phyloP scores from a whole-genome alignment of 2,113 vertebrate species.

The Lota lota region DNA sequence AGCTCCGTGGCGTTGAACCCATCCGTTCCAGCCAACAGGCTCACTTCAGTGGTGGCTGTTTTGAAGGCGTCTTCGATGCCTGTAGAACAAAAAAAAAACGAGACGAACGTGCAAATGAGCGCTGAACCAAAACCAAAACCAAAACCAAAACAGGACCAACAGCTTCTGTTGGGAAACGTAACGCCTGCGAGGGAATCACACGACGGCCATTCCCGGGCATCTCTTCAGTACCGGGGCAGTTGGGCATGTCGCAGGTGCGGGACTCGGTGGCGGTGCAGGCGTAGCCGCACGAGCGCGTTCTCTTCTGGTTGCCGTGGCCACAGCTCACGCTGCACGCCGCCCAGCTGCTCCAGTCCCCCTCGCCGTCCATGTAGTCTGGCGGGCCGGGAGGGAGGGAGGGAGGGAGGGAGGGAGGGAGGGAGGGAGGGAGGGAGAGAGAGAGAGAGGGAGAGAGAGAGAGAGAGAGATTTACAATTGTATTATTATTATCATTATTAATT shows the following conservation, averaged over 20 bases:
- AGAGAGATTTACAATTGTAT: conserved; percentile 22
- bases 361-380: conserved; percentile 88
- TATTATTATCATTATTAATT: too few species aligned
- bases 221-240: conserved; percentile 82
- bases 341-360: conserved; percentile 95
- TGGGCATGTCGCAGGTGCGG: conserved; percentile 88
- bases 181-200: too few species aligned
- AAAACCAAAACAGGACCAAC: background rate
- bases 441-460: too few species aligned
- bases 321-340: conserved; percentile 90
- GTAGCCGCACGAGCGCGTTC: conserved; percentile 90
- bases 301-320: conserved; percentile 89
- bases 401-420: conserved; percentile 30
- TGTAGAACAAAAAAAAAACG: conserved; percentile 44
- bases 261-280: conserved; percentile 94
- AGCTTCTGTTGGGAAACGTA: background rate
- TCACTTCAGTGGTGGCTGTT: conserved; percentile 94
- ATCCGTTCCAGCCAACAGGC: conserved; percentile 89
- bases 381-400: conserved; percentile 33
- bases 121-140: conserved; percentile 23
- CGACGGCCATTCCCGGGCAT: too few species aligned
- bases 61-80: conserved; percentile 96
- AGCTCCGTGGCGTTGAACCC: conserved; percentile 95
- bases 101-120: conserved; percentile 15
- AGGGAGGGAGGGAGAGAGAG: conserved; percentile 24